These are phyloP conservation scores for Akabosia matsudoensis DNA, from an alignment of 1,140 invertebrate species.

Conservation along the genomic window DNA sequence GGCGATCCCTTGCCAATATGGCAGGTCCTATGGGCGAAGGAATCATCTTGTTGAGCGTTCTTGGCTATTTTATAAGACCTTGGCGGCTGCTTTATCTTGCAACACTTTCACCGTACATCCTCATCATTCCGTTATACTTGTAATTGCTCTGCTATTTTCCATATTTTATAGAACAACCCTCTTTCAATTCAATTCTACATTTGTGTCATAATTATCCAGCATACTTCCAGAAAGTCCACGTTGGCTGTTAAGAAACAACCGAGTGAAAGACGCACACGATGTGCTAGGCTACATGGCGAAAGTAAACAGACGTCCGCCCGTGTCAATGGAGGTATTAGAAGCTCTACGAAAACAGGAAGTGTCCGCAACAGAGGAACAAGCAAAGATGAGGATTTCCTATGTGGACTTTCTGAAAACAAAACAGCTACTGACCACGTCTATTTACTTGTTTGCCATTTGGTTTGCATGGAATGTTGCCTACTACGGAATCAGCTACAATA, in stretches of 20 bases:
- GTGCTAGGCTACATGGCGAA: conserved; percentile 38
- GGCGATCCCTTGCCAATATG: conserved; percentile 15
- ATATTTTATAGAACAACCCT: background rate
- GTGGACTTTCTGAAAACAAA: conserved; percentile 36
- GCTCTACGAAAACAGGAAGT: conserved; percentile 28
- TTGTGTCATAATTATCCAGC: conserved; percentile 24
- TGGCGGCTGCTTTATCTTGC: conserved; percentile 32
- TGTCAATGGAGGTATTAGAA: conserved; percentile 20
- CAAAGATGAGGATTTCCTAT: conserved; percentile 27
- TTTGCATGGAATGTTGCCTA: conserved; percentile 32
- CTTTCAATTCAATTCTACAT: background rate
- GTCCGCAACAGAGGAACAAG: background rate
- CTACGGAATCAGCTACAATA: conserved; percentile 44
- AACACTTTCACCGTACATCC: background rate
- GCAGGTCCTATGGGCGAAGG: conserved; percentile 35
- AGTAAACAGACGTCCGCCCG: conserved; percentile 32
- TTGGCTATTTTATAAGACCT: conserved; percentile 34
- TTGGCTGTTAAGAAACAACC: conserved; percentile 39
- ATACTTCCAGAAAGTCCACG: conserved; percentile 45
- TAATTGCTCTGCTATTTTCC: background rate
- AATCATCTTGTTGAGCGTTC: conserved; percentile 26
- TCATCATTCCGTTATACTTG: conserved; percentile 6
- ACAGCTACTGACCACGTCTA: conserved; percentile 22
- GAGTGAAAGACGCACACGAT: conserved; percentile 38
- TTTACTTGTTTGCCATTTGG: conserved; percentile 38